A percentile compares a stretch with the other conserved stretches of the same genome.
These are phyloP conservation scores for Forbesichthys agassizii DNA, from an alignment of 2,113 vertebrate species.

Conservation along the genomic window DNA sequence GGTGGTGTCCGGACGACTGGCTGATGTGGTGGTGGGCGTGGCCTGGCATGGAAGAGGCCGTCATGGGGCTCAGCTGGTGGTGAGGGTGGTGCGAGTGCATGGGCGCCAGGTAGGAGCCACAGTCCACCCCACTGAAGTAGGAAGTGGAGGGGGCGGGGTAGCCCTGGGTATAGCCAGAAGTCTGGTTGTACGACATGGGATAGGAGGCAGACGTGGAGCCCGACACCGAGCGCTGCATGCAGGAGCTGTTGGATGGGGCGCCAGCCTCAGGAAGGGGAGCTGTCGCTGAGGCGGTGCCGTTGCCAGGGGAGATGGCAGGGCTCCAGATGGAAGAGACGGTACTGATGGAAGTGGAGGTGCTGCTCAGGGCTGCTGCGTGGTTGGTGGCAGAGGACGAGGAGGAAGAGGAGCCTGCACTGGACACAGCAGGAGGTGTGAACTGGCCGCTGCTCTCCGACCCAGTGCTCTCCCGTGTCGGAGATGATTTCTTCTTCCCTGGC, in stretches of 20 bases:
- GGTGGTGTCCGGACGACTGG: constrained; percentile 90
- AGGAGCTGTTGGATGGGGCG: constrained; percentile 86
- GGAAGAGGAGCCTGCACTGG: constrained; percentile 90
- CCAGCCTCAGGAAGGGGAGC: constrained; percentile 84
- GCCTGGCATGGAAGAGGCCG: constrained; percentile 88
- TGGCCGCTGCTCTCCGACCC: constrained; percentile 96
- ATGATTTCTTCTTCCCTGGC: constrained; percentile 94
- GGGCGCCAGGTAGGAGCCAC: constrained; percentile 92
- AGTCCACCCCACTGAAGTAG: constrained; percentile 95
- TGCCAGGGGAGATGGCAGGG: constrained; percentile 92
- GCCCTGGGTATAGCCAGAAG: constrained; percentile 88
- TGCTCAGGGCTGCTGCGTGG: constrained; percentile 70
- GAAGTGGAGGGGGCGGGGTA: constrained; percentile 89
- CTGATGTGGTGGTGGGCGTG: constrained; percentile 89
- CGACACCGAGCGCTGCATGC: constrained; percentile 91
- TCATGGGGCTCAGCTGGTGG: constrained; percentile 97
- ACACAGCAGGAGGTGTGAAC: constrained; percentile 92
- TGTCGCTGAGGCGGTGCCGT: constrained; percentile 75
- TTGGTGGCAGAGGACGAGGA: constrained; percentile 85
- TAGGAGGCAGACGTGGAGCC: constrained; percentile 82
- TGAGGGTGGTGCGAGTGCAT: constrained; percentile 95
- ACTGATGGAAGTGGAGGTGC: constrained; percentile 85
- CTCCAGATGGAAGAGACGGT: constrained; percentile 95
- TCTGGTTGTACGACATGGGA: constrained; percentile 93
- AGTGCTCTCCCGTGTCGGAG: constrained; percentile 93